phyloP scores from a whole-genome alignment of 2,888 invertebrate species.

The Lamproptera curius region DNA sequence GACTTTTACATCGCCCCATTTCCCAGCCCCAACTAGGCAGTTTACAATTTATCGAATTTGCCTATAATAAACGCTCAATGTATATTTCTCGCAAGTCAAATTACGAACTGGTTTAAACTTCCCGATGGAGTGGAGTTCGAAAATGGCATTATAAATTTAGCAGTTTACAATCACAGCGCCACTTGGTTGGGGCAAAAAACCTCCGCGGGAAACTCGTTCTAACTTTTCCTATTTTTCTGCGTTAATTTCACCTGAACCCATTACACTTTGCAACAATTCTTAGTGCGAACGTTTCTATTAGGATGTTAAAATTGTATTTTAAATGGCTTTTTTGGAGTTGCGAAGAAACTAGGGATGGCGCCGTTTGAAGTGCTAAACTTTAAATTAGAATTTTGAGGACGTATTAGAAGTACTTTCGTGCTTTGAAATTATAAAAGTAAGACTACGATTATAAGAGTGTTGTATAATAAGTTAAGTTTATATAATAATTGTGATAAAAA shows the following conservation, averaged over 20 bases:
- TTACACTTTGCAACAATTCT: conserved; percentile 77
- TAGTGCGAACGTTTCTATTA: conserved; percentile 68
- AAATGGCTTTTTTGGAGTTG: conserved; percentile 48
- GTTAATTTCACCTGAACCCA: conserved; percentile 76
- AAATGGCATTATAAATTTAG: conserved; percentile 78
- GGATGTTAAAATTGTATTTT: conserved; percentile 72
- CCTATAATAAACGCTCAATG: conserved; percentile 39
- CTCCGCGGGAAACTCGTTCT: conserved; percentile 72
- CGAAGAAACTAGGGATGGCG: conserved; percentile 10
- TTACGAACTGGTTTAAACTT: conserved; percentile 71
- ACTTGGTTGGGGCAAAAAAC: conserved; percentile 68
- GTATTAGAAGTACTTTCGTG: too few species aligned
- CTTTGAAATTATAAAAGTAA: too few species aligned
- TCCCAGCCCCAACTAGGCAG: conserved; percentile 1
- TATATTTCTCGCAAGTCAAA: conserved; percentile 61
- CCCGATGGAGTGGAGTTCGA: conserved; percentile 73
- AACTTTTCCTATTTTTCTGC: conserved; percentile 79
- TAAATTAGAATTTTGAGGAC: conserved; percentile 2
- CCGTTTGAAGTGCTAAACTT: conserved; percentile 11
- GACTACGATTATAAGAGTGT: too few species aligned
- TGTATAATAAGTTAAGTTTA: too few species aligned
- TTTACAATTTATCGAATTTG: conserved; percentile 39
- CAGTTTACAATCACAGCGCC: conserved; percentile 77
- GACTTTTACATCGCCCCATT: too few species aligned
- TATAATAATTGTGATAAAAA: too few species aligned